phyloP scores from a whole-genome alignment of 2,797 vertebrate genomes.

The Acanthiza pusilla region DNA sequence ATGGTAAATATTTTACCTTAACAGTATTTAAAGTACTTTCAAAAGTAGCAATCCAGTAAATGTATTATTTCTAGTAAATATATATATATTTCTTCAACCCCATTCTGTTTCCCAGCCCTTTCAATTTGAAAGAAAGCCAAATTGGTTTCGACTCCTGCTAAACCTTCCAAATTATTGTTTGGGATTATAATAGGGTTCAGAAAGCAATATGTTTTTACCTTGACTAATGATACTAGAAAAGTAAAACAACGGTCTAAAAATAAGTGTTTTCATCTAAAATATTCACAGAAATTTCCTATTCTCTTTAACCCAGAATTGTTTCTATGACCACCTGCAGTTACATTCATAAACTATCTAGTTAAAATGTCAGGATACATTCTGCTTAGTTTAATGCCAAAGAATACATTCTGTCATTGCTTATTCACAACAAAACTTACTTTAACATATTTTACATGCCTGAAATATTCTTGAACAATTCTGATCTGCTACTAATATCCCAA shows the following conservation, averaged over 20 bases:
- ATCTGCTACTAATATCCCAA: not conserved
- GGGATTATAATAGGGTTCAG: not conserved
- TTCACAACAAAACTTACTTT: not conserved
- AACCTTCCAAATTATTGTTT: not conserved
- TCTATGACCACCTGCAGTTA: slow-evolving; percentile 7
- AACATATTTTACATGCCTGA: not conserved
- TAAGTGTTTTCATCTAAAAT: not conserved
- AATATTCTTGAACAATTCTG: not conserved
- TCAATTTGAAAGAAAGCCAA: not conserved
- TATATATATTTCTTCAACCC: not conserved
- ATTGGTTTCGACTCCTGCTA: not conserved
- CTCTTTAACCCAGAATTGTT: slow-evolving; percentile 3
- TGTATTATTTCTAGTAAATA: not conserved
- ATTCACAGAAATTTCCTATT: not conserved
- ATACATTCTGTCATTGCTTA: not conserved
- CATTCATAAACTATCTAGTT: not conserved
- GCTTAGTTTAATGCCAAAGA: not conserved
- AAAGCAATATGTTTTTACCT: not conserved
- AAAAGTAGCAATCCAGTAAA: not conserved
- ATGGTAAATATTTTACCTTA: not conserved
- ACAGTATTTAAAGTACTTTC: not conserved
- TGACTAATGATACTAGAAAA: not conserved
- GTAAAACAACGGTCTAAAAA: slow-evolving; percentile 3
- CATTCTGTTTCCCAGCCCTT: not conserved
- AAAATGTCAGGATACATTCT: slow-evolving; percentile 1